A percentile compares a stretch with the other conserved stretches of the same genome.
These are phyloP conservation scores for Schizotus pectinicornis DNA, from an alignment of 2,888 invertebrate species.

Conservation along the genomic window DNA sequence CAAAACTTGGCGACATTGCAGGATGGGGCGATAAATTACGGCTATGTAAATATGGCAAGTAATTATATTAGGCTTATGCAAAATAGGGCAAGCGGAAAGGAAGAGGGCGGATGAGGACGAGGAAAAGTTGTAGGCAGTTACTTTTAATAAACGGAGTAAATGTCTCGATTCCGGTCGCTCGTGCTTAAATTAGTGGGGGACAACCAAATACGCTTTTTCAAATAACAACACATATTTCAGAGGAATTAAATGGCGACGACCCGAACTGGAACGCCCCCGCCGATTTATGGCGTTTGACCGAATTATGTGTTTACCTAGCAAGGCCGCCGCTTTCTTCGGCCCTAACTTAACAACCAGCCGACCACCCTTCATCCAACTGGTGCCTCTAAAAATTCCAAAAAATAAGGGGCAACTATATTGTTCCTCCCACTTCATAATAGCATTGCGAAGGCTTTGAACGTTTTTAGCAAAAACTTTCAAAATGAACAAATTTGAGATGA, in stretches of 20 bases:
- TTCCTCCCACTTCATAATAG: no score
- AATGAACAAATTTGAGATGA: no score
- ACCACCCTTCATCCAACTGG: no score
- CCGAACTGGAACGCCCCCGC: constrained; percentile 9
- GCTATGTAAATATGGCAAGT: constrained; percentile 17
- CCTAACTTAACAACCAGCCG: no score
- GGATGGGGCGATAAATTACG: constrained; percentile 6
- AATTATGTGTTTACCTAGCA: constrained; percentile 18
- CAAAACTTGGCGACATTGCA: constrained; percentile 1
- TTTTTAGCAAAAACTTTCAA: no score
- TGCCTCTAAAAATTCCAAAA: no score
- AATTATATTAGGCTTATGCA: constrained; percentile 23
- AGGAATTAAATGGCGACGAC: constrained; percentile 20
- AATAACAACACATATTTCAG: constrained; percentile 27
- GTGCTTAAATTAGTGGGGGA: neutral
- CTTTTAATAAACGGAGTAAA: constrained; percentile 20
- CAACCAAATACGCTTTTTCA: constrained; percentile 11
- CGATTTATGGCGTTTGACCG: constrained; percentile 21
- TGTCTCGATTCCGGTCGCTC: constrained; percentile 14
- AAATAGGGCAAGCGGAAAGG: constrained; percentile 11
- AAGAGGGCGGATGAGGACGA: neutral
- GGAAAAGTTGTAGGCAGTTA: constrained; percentile 9
- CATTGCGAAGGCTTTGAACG: no score
- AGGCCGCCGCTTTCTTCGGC: no score
- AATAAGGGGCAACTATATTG: no score